Base-by-base conservation (phyloP, 35 echinoderm and acorn worm species). In the Chiridota heheva region DNA sequence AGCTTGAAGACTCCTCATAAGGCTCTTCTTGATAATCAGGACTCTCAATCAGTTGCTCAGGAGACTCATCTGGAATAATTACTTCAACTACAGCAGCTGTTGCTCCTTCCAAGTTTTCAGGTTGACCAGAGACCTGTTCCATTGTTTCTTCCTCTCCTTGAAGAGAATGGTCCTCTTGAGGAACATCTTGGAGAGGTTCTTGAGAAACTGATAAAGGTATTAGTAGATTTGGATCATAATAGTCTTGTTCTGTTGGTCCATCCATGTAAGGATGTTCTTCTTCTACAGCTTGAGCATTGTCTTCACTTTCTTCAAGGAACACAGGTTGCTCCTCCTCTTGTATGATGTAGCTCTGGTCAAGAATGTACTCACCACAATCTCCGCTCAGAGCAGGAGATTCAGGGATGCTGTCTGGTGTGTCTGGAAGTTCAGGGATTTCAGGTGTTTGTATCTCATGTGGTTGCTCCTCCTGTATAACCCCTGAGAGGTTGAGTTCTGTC, bases 171-270 rank as follows among this genome's bases (percentile, higher is more conserved):
- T 84, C 58, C 45, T 49, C 60, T 6, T 36, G 30, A 25, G 58
- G 65, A 53, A 78, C 80, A 42, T 75, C 45, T 46, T 48, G 34
- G 25, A 20, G 8, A 39, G 63, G 34, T 51, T 58, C 47, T 29
- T 58, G 32, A 27, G 63, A 10, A 2, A 36, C 58, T 32, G 66
- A 42, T 20, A 47, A 58, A 76, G 77, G 71, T 69, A 93, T 41
- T 28, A n/a, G n/a, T n/a, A 96, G 71, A 38, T 76, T 82, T 28
- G 77, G 83, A 55, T 96, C 92, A 86, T 96, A 96, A 46, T 96
- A 96, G 70, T 90, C 82, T 56, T 83, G 82, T 76, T 96, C 92
- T 58, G 87, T 90, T 67, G 92, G 92, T 1, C 92, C 92, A 96
- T 96, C 87, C 35, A 90, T 31, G 43, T 60, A 78, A 18, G 62